Conservation (phyloP, 2,888 invertebrate species). For the Parapristionchus giblindavisi region DNA sequence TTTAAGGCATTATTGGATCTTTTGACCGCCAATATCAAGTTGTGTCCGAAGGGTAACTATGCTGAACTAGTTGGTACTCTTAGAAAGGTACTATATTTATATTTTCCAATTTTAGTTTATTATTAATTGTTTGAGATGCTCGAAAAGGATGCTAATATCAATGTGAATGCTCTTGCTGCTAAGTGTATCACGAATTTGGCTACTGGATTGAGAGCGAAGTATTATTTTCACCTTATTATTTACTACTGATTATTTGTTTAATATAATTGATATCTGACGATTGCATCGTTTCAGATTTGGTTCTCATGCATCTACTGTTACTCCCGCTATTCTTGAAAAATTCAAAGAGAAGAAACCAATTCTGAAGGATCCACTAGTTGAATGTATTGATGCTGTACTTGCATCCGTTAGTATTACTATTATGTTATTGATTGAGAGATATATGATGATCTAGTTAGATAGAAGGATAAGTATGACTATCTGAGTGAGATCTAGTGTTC, state of each 20-base stretch:
- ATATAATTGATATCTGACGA: background rate
- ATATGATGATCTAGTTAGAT: no score
- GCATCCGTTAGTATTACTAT: background rate
- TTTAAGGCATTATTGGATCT: slow-evolving; percentile 78
- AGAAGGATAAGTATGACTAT: no score
- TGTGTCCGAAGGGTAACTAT: slow-evolving; percentile 88
- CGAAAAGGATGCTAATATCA: slow-evolving; percentile 91
- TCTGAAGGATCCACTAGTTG: slow-evolving; percentile 85
- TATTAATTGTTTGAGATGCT: slow-evolving; percentile 77
- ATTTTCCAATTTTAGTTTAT: background rate
- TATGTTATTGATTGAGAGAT: no score
- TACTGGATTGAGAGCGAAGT: slow-evolving; percentile 83
- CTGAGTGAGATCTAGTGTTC: no score
- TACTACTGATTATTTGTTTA: background rate
- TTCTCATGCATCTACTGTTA: slow-evolving; percentile 47
- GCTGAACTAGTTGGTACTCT: slow-evolving; percentile 87
- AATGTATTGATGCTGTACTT: slow-evolving; percentile 89
- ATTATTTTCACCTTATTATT: background rate
- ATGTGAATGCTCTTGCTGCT: slow-evolving; percentile 86
- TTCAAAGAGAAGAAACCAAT: slow-evolving; percentile 95
- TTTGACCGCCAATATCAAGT: slow-evolving; percentile 81
- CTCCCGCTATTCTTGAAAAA: slow-evolving; percentile 84
- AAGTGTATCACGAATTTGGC: slow-evolving; percentile 84
- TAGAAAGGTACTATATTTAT: slow-evolving; percentile 78
- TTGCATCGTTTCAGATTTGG: slow-evolving; percentile 35